Percentiles rank a stretch among this genome's conserved stretches.
These are phyloP conservation scores for Colistium nudipinnis DNA, from an alignment of 2,113 vertebrate species.

Conservation along the genomic window DNA sequence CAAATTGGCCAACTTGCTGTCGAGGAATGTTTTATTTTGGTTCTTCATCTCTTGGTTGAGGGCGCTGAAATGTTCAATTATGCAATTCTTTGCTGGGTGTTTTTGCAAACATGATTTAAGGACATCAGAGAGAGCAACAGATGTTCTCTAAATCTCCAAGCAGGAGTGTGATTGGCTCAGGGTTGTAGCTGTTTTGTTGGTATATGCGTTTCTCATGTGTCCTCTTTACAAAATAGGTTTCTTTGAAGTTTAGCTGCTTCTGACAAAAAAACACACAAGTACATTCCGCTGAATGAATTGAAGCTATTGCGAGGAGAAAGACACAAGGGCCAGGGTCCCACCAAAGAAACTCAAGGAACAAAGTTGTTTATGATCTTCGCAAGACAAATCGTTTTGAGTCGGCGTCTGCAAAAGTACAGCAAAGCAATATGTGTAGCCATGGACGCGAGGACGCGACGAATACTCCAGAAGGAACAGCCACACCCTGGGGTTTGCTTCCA, in stretches of 20 bases:
- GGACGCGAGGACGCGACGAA: conserved; percentile 29
- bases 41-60: conserved; percentile 24
- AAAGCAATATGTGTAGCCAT: conserved; percentile 9
- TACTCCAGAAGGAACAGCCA: conserved; percentile 32
- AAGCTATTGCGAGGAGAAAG: conserved; percentile 12
- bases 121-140: conserved; percentile 43
- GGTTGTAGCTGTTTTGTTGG: conserved; percentile 29
- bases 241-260: conserved; percentile 33
- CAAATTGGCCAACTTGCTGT: conserved; percentile 59
- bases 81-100: conserved; percentile 4
- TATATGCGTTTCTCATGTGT: conserved; percentile 18
- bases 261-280: conserved; percentile 38
- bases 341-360: background rate
- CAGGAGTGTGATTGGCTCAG: conserved; percentile 33
- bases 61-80: conserved; percentile 29
- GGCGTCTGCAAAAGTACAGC: background rate
- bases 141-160: conserved; percentile 59
- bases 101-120: conserved; percentile 17
- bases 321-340: conserved; percentile 2
- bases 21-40: conserved; percentile 52
- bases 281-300: conserved; percentile 15
- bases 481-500: conserved; percentile 26
- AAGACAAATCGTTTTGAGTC: background rate
- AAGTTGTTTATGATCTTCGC: conserved; percentile 23
- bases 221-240: conserved; percentile 37